Base-by-base conservation (phyloP, 2,797 vertebrate species). In the Amblyopsis hoosieri region DNA sequence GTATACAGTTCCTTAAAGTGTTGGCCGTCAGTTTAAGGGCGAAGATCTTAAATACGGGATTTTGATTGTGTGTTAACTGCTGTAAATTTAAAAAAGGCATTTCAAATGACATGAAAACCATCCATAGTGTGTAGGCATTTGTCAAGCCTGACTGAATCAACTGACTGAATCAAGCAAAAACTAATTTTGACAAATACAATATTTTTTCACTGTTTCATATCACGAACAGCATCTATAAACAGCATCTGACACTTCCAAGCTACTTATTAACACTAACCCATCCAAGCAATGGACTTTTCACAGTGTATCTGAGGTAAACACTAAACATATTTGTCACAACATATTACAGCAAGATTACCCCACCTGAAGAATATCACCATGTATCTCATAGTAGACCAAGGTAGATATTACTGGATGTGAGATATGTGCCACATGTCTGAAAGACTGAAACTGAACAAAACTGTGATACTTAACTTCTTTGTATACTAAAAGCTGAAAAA, bases 241-340 rank as follows among this genome's bases (percentile, higher is more conserved):
- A 29, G 23, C 23, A 4, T 29, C 23, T 29, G 23, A 29, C 23
- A 29, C 23, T 29, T 29, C 23, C 23, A 29, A 29, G 23, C 23
- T 29, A 29, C 23, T 29, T 29, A 29, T 29, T 31, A 37, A 45
- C 51, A 53, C 2, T 0, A 58, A 65, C 50, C 45, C 23, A 17
- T 45, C 59, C 62, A 33, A 42, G 14, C 23, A 42, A 52, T 47
- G 13, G 29, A 55, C 54, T 72, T 55, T 54, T 84, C 79, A 72
- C 74, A 77, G 72, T 81, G 72, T 67, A 57, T 62, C 66, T 69
- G 54, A 62, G 14, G 56, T 13, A 1, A 6, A 14, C n/a, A 48
- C 56, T 12, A 45, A 48, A 65, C 45, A 50, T 15, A 14, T 59
- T 54, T 60, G 17, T 62, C 47, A 63, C 46, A 66, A 62, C 33